Conservation (phyloP, 2,113 vertebrate species). For the Maccullochella peelii region DNA sequence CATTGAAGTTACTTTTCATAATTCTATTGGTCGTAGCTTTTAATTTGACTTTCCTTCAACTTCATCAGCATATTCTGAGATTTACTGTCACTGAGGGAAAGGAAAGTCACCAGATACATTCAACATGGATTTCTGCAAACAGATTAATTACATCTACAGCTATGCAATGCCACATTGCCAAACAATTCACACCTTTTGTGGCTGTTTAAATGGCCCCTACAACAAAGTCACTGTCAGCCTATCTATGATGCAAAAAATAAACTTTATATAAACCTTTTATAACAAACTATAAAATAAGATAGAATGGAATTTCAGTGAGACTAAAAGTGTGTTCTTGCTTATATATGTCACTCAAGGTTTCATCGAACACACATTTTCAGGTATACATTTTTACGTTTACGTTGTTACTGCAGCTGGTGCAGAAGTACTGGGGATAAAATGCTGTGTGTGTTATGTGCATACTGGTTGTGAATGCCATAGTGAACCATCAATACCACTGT, state of each 20-base stretch:
- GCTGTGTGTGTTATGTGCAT: background rate
- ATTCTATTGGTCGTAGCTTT: slow-evolving; percentile 52
- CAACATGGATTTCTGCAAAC: background rate
- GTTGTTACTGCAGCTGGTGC: background rate
- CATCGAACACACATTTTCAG: slow-evolving; percentile 21
- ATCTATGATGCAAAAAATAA: background rate
- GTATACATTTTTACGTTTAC: background rate
- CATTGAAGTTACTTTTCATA: slow-evolving; percentile 51
- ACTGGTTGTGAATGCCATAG: slow-evolving; percentile 22
- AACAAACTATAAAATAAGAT: background rate
- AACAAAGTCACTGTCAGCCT: slow-evolving; percentile 10
- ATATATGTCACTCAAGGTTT: slow-evolving; percentile 8
- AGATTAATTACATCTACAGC: background rate
- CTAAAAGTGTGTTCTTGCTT: slow-evolving; percentile 3
- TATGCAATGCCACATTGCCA: background rate
- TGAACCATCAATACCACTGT: slow-evolving; percentile 30
- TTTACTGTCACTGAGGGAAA: slow-evolving; percentile 3
- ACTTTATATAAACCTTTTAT: too few relatives aligned
- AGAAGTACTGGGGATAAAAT: slow-evolving; percentile 3
- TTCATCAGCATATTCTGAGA: background rate
- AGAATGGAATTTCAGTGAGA: slow-evolving; percentile 11
- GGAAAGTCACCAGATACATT: background rate
- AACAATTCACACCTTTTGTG: background rate
- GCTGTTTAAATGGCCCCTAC: background rate
- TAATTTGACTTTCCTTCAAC: slow-evolving; percentile 38